Conservation (phyloP, 2,113 vertebrate species). For the Carassius gibelio region DNA sequence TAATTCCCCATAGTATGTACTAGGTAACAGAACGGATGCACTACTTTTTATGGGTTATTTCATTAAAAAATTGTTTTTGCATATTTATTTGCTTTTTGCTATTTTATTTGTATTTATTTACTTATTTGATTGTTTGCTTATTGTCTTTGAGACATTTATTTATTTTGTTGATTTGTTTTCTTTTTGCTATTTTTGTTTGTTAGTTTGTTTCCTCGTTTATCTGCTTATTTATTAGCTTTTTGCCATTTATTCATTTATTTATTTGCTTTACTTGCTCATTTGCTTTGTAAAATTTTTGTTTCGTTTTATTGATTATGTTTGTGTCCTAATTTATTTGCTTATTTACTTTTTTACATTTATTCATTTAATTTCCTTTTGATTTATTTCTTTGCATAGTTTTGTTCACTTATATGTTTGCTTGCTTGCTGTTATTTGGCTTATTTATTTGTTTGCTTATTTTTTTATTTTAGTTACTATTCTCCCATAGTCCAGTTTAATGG, state of each 20-base stretch:
- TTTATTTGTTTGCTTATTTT: not conserved
- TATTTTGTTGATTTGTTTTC: not conserved
- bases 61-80: not conserved
- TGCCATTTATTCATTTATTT: not conserved
- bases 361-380: not conserved
- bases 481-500: not conserved
- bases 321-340: not conserved
- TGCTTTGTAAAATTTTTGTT: not conserved
- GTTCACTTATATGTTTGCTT: not conserved
- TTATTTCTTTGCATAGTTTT: not conserved
- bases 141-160: not conserved
- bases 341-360: not conserved
- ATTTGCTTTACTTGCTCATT: not conserved
- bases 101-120: not conserved
- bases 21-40: not conserved
- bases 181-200: not conserved
- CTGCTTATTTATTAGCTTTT: not conserved
- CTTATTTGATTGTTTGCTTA: not conserved
- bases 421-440: not conserved
- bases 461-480: no score
- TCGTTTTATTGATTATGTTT: not conserved
- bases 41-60: not conserved
- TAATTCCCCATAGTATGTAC: not conserved
- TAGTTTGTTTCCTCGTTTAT: not conserved
- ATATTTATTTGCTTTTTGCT: not conserved